Evolutionary conservation across 2,888 invertebrate species (phyloP), one percentile per base, ranked within the genome.

Genomic region (Sisyra terminalis): DNA sequence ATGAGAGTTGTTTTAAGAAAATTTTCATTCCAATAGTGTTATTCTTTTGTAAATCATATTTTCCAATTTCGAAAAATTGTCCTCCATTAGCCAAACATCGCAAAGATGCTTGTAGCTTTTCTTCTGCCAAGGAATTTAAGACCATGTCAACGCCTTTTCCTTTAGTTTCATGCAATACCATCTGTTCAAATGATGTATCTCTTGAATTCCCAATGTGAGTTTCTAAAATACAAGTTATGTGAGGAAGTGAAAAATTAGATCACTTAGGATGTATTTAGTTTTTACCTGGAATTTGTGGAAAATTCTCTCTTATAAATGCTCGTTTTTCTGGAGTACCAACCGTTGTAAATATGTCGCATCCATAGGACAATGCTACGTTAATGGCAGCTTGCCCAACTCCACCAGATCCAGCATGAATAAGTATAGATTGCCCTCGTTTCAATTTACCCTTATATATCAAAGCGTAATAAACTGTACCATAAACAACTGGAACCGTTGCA

Each of bases 131-230:
- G 0, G 92, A 93, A 60, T 97, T 97, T 7, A 89, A 64, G 10
- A 96, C 84, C 43, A 93, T 64, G 55, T 97, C 87, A 0, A 97
- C 94, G 29, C 94, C 93, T 50, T 70, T 69, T 10, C 94, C 93
- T 7, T 78, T 69, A 0, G 94, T 94, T 53, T 77, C 71, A 38
- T 67, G 68, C 51, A 80, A 69, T 42, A 97, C 72, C 73, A 92
- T 78, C 49, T 77, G 72, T 58, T 94, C 93, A 59, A 97, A 97
- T 1, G 79, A 76, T 0, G 77, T 70, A 56, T 90, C 82, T 51
- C 88, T 74, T 6, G 93, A 88, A 60, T 90, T 87, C 15, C 87
- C 84, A 55, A 94, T 88, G 55, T 87, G 73, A 35, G 66, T 65
- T 44, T 69, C 68, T 67, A 57, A 32, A 32, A 5, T 32, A 32